These are phyloP conservation scores for Myrmecobius fasciatus DNA, from an alignment of 2,113 vertebrate species.

Conservation along the genomic window DNA sequence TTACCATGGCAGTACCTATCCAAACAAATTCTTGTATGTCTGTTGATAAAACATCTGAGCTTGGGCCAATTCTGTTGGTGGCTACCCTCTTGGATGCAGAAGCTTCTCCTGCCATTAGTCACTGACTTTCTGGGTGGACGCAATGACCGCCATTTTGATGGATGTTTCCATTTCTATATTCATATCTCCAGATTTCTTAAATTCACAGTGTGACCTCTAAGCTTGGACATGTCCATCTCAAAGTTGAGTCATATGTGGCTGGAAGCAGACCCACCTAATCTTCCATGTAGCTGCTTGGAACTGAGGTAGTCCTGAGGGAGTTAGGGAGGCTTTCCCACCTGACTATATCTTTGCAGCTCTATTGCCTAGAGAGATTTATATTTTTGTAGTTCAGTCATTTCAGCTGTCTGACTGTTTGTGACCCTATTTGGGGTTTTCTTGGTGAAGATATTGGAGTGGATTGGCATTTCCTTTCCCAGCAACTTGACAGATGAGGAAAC, in stretches of 20 bases:
- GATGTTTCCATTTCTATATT: neutral
- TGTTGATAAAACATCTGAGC: neutral
- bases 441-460: too few relatives aligned
- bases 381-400: neutral
- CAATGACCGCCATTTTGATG: neutral
- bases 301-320: neutral
- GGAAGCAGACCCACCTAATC: neutral
- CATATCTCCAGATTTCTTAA: neutral
- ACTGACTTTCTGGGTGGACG: neutral
- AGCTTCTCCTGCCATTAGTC: neutral
- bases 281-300: neutral
- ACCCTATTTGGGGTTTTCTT: too few relatives aligned
- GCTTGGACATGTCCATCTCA: too few relatives aligned
- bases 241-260: neutral
- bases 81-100: neutral
- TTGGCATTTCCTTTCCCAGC: too few relatives aligned
- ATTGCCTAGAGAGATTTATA: neutral
- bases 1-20: neutral
- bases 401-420: too few relatives aligned
- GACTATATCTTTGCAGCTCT: neutral
- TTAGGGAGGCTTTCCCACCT: neutral
- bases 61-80: neutral
- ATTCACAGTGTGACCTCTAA: too few relatives aligned
- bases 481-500: too few relatives aligned
- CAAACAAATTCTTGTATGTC: neutral